Base-by-base conservation (phyloP, 2,888 invertebrate species). In the Dasypolia templi region DNA sequence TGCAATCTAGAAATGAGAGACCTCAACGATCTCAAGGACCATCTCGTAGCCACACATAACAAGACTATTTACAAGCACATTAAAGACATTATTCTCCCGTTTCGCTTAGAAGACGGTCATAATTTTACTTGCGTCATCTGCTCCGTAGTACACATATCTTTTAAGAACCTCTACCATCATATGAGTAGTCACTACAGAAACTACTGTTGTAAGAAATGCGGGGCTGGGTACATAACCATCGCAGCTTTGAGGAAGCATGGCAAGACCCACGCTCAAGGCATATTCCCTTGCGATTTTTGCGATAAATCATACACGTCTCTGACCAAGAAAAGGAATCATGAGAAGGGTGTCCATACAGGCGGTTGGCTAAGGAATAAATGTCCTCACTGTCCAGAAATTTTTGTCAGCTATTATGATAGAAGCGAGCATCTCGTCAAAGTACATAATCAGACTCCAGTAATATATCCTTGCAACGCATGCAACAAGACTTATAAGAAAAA, bases 271-370 rank as follows among this genome's bases (percentile, higher is more conserved):
- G 95, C 93, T 3, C 95, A 94, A 56, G 96, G 96, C 12, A 93
- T 96, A 64, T 97, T 97, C 79, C 96, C 96, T 0, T 97, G 97
- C 85, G 94, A 93, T 29, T 95, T 91, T 61, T 97, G 97, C 83
- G 96, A 95, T 1, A 97, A 97, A 86, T 91, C 94, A 17, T 97
- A 96, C 87, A 96, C 96, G 6, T 96, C 97, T 0, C 84, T 95
- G 2, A 95, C 94, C 0, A 96, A 96, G 84, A 96, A 95, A 74
- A 87, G 93, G 0, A 95, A 96, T 66, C 96, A 96, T 79, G 94
- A 95, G 19, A 95, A 95, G 72, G 96, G 96, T 0, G 96, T 96
- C 0, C 96, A 96, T 73, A 94, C 92, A 0, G 94, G 95, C 1
- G 96, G 96, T 0, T 97, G 93, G 97, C 86, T 92, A 81, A 91